Evolutionary conservation across 2,888 invertebrate genomes (phyloP), one percentile per base, ranked within the genome.

Genomic region (Leucophenga montana): DNA sequence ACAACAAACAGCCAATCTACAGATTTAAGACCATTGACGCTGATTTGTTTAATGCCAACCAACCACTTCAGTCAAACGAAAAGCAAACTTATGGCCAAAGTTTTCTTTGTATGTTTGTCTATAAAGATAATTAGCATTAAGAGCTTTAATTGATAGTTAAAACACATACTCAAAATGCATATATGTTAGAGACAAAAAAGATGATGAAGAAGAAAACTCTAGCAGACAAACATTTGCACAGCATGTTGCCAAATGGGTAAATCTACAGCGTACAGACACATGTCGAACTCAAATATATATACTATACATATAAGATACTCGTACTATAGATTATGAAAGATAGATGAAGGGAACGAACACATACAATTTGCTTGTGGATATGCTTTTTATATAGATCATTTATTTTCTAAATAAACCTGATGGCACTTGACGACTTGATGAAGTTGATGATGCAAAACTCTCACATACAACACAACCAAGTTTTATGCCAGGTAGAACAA

Each of bases 301-400:
- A n/a, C n/a, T n/a, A n/a, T n/a, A n/a, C n/a, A n/a, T n/a, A 61
- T 50, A 18, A 50, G 13, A 50, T n/a, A 50, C 6, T 11, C 16
- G 16, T 11, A n/a, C n/a, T n/a, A 39, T 50, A 4, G 46, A 13
- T 46, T 46, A 50, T n/a, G 50, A 50, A 50, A 50, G 50, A 18
- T 13, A 73, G 74, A 31, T 67, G 18, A 54, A 56, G 48, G 65
- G 48, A 16, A 56, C 56, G 70, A 66, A 27, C 27, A 27, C 27
- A 27, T 27, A 39, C 39, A 39, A 77, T 67, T 69, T 72, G 71
- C 73, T 54, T 66, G 46, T 59, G 59, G 66, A 56, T 66, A 59
- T 77, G 72, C 77, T 82, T 77, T 78, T 83, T 78, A 80, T 80
- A 85, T 79, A 81, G 83, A 81, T 83, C 85, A 85, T 85, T 85